phyloP scores from a whole-genome alignment of 1,140 invertebrate species.

The Trachelipus rathkii region DNA sequence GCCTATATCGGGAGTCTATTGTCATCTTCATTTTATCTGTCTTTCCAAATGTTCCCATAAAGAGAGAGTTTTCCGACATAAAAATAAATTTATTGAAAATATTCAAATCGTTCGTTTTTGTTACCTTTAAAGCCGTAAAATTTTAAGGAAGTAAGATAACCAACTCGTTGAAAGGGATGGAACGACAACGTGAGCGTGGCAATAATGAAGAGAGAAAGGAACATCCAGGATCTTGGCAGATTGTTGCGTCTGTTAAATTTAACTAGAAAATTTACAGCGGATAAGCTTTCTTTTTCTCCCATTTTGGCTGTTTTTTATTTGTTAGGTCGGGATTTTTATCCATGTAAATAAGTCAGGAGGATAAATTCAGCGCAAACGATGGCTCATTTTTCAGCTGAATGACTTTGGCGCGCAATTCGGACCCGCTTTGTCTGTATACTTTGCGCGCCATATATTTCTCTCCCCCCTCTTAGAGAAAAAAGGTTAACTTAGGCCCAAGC shows the following conservation, averaged over 20 bases:
- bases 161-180: constrained; percentile 8
- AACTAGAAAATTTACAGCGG: constrained; percentile 12
- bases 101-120: constrained; percentile 26
- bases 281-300: constrained; percentile 10
- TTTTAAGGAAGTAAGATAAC: constrained; percentile 10
- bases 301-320: constrained; percentile 7
- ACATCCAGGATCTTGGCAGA: not conserved
- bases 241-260: not conserved
- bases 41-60: not conserved
- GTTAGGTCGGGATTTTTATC: constrained; percentile 14
- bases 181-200: constrained; percentile 14
- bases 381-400: not conserved
- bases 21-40: constrained; percentile 2
- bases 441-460: not conserved
- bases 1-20: constrained; percentile 4
- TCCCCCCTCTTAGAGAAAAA: not conserved
- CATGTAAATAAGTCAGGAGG: constrained; percentile 3
- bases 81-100: constrained; percentile 17
- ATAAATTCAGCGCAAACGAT: not conserved
- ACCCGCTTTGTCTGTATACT: not conserved
- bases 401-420: not conserved
- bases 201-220: constrained; percentile 29
- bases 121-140: not conserved
- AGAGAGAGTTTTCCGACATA: constrained; percentile 16
- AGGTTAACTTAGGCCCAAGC: constrained; percentile 17